These are phyloP conservation scores for Acanthosepion esculentum DNA, from an alignment of 2,888 invertebrate species.

Conservation along the genomic window DNA sequence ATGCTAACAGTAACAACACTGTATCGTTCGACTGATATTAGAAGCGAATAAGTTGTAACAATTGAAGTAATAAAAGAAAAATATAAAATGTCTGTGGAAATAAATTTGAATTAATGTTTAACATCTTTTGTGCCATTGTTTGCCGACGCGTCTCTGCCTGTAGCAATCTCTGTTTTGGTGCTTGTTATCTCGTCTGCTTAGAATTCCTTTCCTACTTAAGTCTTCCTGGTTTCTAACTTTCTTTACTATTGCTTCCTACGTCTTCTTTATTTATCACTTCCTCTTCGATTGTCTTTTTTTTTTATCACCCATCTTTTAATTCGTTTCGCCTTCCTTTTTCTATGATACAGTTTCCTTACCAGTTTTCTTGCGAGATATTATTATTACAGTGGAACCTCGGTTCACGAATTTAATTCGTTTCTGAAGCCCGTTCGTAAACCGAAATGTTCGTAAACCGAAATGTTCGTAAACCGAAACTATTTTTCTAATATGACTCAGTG, in stretches of 20 bases:
- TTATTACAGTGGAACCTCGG: too few species aligned
- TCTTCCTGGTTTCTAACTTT: background rate
- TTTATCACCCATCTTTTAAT: background rate
- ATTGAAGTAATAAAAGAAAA: background rate
- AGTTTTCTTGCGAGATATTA: too few species aligned
- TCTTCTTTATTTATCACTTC: background rate
- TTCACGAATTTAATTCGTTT: too few species aligned
- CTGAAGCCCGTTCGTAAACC: too few species aligned
- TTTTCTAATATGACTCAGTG: too few species aligned
- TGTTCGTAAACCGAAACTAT: too few species aligned
- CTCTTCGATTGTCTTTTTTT: background rate
- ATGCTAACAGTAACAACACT: background rate
- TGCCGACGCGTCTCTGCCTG: background rate
- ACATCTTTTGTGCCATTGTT: background rate
- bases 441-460: too few species aligned
- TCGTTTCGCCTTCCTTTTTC: background rate
- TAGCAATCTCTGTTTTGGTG: background rate
- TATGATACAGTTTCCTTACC: too few species aligned
- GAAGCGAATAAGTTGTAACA: background rate
- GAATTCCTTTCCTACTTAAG: background rate
- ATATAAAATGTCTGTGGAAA: slow-evolving; percentile 2
- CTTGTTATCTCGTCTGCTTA: background rate
- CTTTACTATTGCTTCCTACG: background rate
- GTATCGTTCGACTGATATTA: background rate
- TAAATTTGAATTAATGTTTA: background rate